These are phyloP conservation scores for Sebastes kiyomatsui DNA, from an alignment of 2,797 vertebrate species.

Conservation along the genomic window DNA sequence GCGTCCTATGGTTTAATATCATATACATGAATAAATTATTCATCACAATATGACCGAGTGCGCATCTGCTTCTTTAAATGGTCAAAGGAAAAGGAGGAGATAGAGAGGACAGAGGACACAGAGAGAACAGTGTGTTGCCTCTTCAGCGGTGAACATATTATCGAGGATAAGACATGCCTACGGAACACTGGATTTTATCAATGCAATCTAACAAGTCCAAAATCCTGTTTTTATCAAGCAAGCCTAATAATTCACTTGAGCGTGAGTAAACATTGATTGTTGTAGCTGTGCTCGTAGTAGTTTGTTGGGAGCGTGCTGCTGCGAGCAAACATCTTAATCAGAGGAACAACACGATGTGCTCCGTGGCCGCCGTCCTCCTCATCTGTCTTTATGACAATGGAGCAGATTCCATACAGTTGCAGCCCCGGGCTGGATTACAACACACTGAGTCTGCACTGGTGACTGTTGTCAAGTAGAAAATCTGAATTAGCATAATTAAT, in stretches of 20 bases:
- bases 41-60: slow-evolving; percentile 1
- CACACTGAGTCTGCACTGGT: not conserved
- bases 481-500: slow-evolving; percentile 35
- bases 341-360: slow-evolving; percentile 5
- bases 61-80: not conserved
- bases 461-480: slow-evolving; percentile 12
- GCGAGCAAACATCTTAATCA: slow-evolving; percentile 41
- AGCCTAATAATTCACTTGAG: slow-evolving; percentile 32
- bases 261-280: slow-evolving; percentile 26
- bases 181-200: slow-evolving; percentile 34
- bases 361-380: slow-evolving; percentile 1
- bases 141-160: slow-evolving; percentile 14
- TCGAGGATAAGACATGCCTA: slow-evolving; percentile 28
- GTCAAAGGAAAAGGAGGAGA: not conserved
- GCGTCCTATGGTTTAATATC: slow-evolving; percentile 10
- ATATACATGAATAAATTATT: slow-evolving; percentile 36
- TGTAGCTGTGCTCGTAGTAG: not conserved
- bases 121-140: not conserved
- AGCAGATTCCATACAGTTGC: slow-evolving; percentile 4
- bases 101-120: not conserved
- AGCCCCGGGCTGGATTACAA: slow-evolving; percentile 9
- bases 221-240: slow-evolving; percentile 34
- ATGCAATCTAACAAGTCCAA: slow-evolving; percentile 20
- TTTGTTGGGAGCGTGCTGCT: slow-evolving; percentile 13
- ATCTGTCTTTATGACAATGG: slow-evolving; percentile 37